These are phyloP conservation scores for Drosophila paucipuncta DNA, from an alignment of 2,888 invertebrate species.

Conservation along the genomic window DNA sequence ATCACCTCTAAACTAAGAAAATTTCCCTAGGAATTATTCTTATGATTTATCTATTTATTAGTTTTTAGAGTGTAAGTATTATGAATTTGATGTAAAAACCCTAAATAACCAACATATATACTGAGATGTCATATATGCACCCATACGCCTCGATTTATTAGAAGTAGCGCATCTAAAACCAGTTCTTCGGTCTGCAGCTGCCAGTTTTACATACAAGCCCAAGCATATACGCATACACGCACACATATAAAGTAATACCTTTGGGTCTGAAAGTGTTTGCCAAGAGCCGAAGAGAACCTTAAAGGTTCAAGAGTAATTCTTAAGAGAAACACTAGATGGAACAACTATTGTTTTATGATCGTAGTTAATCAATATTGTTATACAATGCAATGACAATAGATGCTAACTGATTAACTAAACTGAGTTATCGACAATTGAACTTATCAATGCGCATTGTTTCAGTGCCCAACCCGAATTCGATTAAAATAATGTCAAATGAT, in stretches of 20 bases:
- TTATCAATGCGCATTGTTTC: constrained; percentile 47
- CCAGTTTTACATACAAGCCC: constrained; percentile 50
- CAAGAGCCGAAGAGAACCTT: constrained; percentile 33
- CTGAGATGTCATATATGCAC: not conserved
- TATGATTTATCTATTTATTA: not conserved
- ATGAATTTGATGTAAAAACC: not conserved
- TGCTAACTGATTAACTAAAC: constrained; percentile 47
- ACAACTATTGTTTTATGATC: constrained; percentile 15
- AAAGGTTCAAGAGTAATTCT: constrained; percentile 28
- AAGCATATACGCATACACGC: not conserved
- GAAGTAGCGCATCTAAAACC: constrained; percentile 64
- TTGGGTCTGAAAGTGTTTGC: constrained; percentile 39
- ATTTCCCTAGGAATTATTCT: not conserved
- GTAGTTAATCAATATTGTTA: constrained; percentile 36
- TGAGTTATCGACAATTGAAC: constrained; percentile 45
- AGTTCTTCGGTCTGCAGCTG: constrained; percentile 76
- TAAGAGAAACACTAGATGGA: constrained; percentile 51
- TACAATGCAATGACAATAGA: constrained; percentile 33
- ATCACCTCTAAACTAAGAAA: not conserved
- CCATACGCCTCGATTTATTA: constrained; percentile 8
- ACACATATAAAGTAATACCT: constrained; percentile 22
- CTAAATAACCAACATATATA: not conserved
- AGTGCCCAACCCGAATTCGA: constrained; percentile 71
- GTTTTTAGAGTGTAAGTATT: not conserved
- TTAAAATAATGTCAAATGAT: constrained; percentile 69